Conservation (phyloP, 2,113 vertebrate species). For the Ptilonorhynchus violaceus region DNA sequence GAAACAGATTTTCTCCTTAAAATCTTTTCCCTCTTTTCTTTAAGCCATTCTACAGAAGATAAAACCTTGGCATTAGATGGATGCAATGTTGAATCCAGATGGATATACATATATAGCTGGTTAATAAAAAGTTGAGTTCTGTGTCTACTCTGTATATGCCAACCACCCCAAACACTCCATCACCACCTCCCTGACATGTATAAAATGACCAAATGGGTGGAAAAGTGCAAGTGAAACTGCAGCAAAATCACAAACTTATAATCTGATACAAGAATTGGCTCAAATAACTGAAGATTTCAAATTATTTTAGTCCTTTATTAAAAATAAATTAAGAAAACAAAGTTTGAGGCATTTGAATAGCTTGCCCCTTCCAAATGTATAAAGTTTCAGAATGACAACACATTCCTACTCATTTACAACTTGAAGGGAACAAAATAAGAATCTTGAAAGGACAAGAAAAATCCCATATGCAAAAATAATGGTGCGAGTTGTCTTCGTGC, state of each 20-base stretch:
- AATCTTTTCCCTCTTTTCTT: background rate
- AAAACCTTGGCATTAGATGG: background rate
- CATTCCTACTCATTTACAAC: background rate
- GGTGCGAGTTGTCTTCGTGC: background rate
- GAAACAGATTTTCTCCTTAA: background rate
- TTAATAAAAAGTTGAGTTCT: background rate
- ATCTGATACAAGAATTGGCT: background rate
- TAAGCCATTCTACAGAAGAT: background rate
- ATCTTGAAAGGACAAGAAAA: background rate
- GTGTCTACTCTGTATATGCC: background rate
- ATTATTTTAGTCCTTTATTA: background rate
- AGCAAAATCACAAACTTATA: background rate
- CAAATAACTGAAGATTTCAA: background rate
- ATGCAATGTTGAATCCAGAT: background rate
- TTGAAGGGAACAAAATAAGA: background rate
- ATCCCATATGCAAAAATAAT: accelerated
- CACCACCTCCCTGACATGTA: background rate
- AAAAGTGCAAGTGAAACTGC: background rate
- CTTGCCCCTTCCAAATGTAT: background rate
- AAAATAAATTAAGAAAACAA: background rate
- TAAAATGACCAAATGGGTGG: background rate
- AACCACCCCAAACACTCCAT: background rate
- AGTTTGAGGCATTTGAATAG: background rate
- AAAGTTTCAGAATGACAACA: background rate
- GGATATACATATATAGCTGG: background rate